Conservation (phyloP, 1,140 invertebrate genomes). For the Anthonomus grandis region DNA sequence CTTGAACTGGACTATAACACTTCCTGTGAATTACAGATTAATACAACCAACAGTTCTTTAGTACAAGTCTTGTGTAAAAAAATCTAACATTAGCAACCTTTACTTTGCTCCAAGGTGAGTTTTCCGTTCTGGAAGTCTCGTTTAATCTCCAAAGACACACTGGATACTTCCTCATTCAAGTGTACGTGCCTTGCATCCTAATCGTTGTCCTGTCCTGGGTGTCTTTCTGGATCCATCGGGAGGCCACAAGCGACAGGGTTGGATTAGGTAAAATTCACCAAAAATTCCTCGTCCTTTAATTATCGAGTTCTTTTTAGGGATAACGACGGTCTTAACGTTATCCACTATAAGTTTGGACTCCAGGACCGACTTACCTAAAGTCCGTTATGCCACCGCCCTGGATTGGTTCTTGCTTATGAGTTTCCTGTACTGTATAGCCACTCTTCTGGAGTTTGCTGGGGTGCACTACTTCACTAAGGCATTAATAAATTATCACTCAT, state of each 20-base stretch:
- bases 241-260: constrained; percentile 79
- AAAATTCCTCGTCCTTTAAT: not conserved
- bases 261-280: constrained; percentile 46
- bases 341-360: constrained; percentile 90
- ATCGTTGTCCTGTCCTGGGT: constrained; percentile 96
- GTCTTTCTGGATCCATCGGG: constrained; percentile 94
- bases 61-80: not conserved
- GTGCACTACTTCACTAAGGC: constrained; percentile 76
- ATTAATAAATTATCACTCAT: not conserved
- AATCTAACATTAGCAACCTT: not conserved
- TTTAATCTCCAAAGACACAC: constrained; percentile 89
- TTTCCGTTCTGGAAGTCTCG: constrained; percentile 79
- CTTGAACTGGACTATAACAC: no score
- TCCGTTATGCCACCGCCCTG: constrained; percentile 82
- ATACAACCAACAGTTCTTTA: not conserved
- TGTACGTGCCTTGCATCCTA: constrained; percentile 90
- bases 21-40: constrained; percentile 4
- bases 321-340: constrained; percentile 87
- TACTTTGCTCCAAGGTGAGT: constrained; percentile 58
- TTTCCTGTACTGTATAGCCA: constrained; percentile 91
- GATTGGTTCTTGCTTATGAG: constrained; percentile 93
- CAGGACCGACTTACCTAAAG: constrained; percentile 85
- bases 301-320: constrained; percentile 55
- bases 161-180: constrained; percentile 92
- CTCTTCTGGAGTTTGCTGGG: constrained; percentile 87